Evolutionary conservation across 2,113 vertebrate genomes (phyloP), one percentile per base, ranked within the genome.

Genomic region (Prunella fulvescens): DNA sequence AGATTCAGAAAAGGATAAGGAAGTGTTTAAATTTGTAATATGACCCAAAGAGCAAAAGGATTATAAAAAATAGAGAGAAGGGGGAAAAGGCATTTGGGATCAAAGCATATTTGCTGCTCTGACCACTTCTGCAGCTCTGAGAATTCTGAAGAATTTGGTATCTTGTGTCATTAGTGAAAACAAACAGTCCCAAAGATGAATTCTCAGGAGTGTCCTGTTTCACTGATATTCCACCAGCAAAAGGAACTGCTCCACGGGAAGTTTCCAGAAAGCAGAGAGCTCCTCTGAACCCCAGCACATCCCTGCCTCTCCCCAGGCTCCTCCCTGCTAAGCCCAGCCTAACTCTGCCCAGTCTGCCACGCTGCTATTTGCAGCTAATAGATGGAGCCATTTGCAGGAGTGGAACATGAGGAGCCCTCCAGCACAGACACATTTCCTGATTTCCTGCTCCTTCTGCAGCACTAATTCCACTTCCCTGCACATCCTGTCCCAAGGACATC

Each of bases 401-500:
- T 37, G 91, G 10, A 78, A 96, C 3, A 25, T 8, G 91, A 94
- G 91, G 64, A 86, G 80, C 80, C 76, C 88, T 78, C 62, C 77
- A n/a, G 24, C 62, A 45, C 1, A 7, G 86, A 77, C 84, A 66
- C 58, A 76, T 96, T 94, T 96, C 95, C 91, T 90, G 84, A 76
- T 96, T 93, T 95, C 95, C 91, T 90, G 84, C 62, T 65, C 81
- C 12, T 44, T 16, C 80, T 76, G 66, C 74, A 80, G 51, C 15
- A 6, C 58, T 44, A 35, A 87, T 88, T 61, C 62, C 40, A 16
- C 77, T 91, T 81, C 74, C 79, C 82, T 31, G 62, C 90, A 73
- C 61, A 66, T 93, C 88, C 90, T 23, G 56, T 31, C 88, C 82
- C 60, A 53, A 33, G 15, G 2, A 92, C 82, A 93, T 94, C 93